Evolutionary conservation across 2,797 vertebrate genomes (phyloP).

Genomic region (Xerus rutilus): DNA sequence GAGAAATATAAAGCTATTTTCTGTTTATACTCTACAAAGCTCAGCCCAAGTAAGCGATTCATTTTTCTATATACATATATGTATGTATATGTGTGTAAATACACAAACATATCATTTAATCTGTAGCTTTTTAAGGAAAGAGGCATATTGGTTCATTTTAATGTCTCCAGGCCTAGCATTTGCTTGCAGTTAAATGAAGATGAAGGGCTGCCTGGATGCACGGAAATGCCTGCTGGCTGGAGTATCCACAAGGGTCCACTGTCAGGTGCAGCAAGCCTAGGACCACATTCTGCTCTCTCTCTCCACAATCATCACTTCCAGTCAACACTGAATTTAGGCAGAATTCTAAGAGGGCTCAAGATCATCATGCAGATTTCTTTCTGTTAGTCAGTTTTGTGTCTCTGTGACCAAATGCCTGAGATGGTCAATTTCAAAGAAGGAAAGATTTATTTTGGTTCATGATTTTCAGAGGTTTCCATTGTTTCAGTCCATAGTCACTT

Average conservation of each 20-base stretch:
- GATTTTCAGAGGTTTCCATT: neutral
- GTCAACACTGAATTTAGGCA: neutral
- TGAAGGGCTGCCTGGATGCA: fast-evolving
- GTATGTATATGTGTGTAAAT: no score
- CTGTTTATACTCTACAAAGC: neutral
- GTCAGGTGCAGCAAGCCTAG: neutral
- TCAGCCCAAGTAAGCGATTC: neutral
- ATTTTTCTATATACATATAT: neutral
- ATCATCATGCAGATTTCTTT: neutral
- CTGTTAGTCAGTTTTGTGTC: neutral
- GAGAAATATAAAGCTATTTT: constrained; percentile 6
- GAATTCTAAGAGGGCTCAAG: neutral
- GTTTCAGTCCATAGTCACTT: neutral
- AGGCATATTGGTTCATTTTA: neutral
- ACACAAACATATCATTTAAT: neutral
- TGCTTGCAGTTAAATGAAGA: neutral
- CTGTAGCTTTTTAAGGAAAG: neutral
- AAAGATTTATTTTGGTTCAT: neutral
- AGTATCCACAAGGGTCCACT: neutral
- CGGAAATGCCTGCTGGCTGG: neutral
- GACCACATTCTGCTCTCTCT: neutral
- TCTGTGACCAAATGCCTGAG: neutral
- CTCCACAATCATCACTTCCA: neutral
- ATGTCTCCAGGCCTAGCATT: neutral
- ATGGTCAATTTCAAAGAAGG: neutral